Percentiles rank a stretch among this genome's conserved stretches.
Evolutionary conservation across 2,888 invertebrate species (phyloP).

Genomic region (Dicyrtoma fusca): DNA sequence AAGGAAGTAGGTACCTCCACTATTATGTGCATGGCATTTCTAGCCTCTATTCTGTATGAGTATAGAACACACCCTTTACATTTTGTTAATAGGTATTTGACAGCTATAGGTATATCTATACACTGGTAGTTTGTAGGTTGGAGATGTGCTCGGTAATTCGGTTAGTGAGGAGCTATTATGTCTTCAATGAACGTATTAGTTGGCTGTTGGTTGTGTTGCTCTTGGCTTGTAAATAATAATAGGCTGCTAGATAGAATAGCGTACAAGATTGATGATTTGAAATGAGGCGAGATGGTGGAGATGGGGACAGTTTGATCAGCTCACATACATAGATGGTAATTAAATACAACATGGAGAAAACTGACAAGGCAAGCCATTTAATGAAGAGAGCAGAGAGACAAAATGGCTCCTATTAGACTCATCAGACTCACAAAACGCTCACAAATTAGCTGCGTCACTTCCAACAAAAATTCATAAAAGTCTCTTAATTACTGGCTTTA

Average conservation of each 20-base stretch:
- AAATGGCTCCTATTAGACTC: conserved; percentile 37
- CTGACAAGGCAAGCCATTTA: not conserved
- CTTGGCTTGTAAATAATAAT: too few relatives aligned
- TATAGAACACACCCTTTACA: conserved; percentile 1
- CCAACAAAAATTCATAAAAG: conserved; percentile 25
- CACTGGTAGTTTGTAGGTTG: too few relatives aligned
- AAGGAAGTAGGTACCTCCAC: too few relatives aligned
- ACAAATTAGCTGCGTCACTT: conserved; percentile 28
- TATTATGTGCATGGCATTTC: too few relatives aligned
- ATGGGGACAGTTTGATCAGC: too few relatives aligned
- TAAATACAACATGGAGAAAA: not conserved
- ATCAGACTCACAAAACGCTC: conserved; percentile 34
- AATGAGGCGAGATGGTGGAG: not conserved
- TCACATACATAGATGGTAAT: too few relatives aligned
- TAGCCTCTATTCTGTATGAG: too few relatives aligned
- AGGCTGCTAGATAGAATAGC: too few relatives aligned
- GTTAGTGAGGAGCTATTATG: conserved; percentile 31
- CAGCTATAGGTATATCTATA: too few relatives aligned
- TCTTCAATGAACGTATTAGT: conserved; percentile 25
- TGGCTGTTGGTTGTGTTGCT: conserved; percentile 22
- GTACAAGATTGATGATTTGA: conserved; percentile 18
- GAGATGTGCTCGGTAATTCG: conserved; percentile 16
- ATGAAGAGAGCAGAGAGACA: not conserved
- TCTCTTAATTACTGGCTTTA: conserved; percentile 8
- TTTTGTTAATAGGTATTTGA: too few relatives aligned